phyloP scores from a whole-genome alignment of 2,888 invertebrate species.

The Dorcus hopei region DNA sequence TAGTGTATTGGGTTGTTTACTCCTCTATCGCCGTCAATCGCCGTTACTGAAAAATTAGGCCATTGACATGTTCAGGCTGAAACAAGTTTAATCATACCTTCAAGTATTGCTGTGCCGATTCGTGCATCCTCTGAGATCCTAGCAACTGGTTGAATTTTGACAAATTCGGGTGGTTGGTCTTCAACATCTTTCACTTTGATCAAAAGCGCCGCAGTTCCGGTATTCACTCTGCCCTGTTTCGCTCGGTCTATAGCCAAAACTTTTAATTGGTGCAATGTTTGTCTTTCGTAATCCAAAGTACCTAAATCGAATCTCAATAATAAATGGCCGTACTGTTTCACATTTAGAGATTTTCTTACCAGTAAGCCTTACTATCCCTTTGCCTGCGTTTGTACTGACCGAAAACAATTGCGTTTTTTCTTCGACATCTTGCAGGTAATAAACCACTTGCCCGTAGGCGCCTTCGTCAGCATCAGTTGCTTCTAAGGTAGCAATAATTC shows the following conservation, averaged over 20 bases:
- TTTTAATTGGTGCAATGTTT: slow-evolving; percentile 81
- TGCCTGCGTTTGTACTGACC: slow-evolving; percentile 79
- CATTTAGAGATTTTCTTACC: slow-evolving; percentile 47
- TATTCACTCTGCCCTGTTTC: slow-evolving; percentile 78
- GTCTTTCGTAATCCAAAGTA: slow-evolving; percentile 77
- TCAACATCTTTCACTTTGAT: slow-evolving; percentile 86
- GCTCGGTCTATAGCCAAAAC: slow-evolving; percentile 82
- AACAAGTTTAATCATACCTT: slow-evolving; percentile 56
- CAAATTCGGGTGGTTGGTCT: slow-evolving; percentile 89
- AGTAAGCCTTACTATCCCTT: slow-evolving; percentile 75
- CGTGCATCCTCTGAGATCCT: slow-evolving; percentile 82
- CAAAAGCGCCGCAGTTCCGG: slow-evolving; percentile 83
- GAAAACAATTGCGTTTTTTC: slow-evolving; percentile 74
- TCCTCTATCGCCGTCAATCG: slow-evolving; percentile 89
- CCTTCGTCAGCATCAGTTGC: slow-evolving; percentile 89
- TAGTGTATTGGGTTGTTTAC: slow-evolving; percentile 85
- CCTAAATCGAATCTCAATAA: slow-evolving; percentile 27
- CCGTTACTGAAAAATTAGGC: slow-evolving; percentile 62
- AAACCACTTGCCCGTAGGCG: slow-evolving; percentile 88
- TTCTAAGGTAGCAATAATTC: slow-evolving; percentile 75
- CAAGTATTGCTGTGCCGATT: slow-evolving; percentile 76
- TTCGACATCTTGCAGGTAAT: slow-evolving; percentile 78
- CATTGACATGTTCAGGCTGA: not conserved
- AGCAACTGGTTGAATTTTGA: slow-evolving; percentile 82
- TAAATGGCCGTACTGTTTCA: not conserved